Evolutionary conservation across 2,797 vertebrate genomes (phyloP).

Genomic region (Harpagifer antarcticus): DNA sequence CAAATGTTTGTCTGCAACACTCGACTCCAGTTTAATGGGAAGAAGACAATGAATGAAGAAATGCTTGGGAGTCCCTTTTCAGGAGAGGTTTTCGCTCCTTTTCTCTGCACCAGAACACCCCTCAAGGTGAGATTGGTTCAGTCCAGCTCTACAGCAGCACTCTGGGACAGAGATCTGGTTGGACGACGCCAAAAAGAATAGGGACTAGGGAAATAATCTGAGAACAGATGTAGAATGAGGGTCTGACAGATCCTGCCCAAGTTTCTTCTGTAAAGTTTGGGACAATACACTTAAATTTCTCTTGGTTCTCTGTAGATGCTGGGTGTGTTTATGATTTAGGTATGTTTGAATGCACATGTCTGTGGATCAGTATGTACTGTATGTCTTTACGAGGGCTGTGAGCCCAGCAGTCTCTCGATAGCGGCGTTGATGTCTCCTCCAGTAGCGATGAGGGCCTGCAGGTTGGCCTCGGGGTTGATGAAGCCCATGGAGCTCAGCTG

Average conservation of each 20-base stretch:
- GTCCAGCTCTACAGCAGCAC: constrained; percentile 72
- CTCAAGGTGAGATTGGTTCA: constrained; percentile 65
- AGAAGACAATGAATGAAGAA: constrained; percentile 48
- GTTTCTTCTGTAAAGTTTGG: constrained; percentile 75
- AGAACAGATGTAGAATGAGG: constrained; percentile 67
- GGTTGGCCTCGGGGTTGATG: constrained; percentile 98
- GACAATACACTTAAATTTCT: constrained; percentile 75
- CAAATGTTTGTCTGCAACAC: constrained; percentile 59
- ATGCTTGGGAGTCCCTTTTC: constrained; percentile 62
- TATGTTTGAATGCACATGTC: constrained; percentile 66
- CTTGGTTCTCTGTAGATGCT: constrained; percentile 76
- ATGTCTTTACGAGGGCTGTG: constrained; percentile 97
- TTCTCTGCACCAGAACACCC: constrained; percentile 64
- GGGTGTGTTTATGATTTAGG: constrained; percentile 72
- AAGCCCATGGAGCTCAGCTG: constrained; percentile 99
- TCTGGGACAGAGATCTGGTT: constrained; percentile 68
- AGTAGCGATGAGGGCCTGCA: constrained; percentile 98
- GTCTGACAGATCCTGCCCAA: constrained; percentile 72
- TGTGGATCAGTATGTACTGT: constrained; percentile 92
- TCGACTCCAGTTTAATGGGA: constrained; percentile 56
- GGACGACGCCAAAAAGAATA: constrained; percentile 62
- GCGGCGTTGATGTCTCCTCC: constrained; percentile 99
- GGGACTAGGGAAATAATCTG: constrained; percentile 67
- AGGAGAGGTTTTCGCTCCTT: constrained; percentile 56
- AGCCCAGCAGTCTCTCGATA: constrained; percentile 99